Evolutionary conservation across 2,888 invertebrate genomes (phyloP), one percentile per base, ranked within the genome.

Genomic region (Acronicta aceris): DNA sequence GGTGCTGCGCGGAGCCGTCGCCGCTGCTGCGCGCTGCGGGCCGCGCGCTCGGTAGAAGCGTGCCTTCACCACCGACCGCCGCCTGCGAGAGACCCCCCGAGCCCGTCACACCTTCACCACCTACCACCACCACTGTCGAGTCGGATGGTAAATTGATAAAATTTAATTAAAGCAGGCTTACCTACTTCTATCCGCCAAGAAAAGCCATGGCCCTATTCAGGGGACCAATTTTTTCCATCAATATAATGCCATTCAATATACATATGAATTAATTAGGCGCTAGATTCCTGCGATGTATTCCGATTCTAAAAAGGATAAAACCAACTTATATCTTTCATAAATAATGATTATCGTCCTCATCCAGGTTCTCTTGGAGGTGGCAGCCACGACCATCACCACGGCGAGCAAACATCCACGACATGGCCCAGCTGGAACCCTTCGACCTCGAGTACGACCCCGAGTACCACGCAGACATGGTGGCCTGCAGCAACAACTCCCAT

Each of bases 1-100:
- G 96, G 1, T 98, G 98, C 86, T 98, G 98, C 83, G 92, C 93
- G 5, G 98, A 98, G 82, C 92, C 97, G 0, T 98, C 96, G 74
- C 98, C 98, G 0, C 88, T 98, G 45, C 91, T 98, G 12, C 96
- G 96, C 43, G 96, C 97, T 1, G 96, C 98, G 2, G 97, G 97
- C 66, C 95, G 97, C 16, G 98, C 96, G 0, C 90, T 98, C 25
- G 97, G 97, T 33, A 92, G 96, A 9, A 79, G 95, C 6, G 86
- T 92, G 5, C 92, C 95, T 1, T 86, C 95, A 7, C 94, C 95
- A 4, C 95, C 96, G 3, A 93, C 95, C 0, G 81, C 89, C 0
- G 89, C 93, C 0, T 98, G 98, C 80, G 95, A 96, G 25, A 96
- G 96, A 60, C 98, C 98, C 0, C 95, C 96, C 0, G 94, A 95